Evolutionary conservation across 2,888 invertebrate species (phyloP), one percentile per base, ranked within the genome.

Genomic region (Agriopis leucophaearia): DNA sequence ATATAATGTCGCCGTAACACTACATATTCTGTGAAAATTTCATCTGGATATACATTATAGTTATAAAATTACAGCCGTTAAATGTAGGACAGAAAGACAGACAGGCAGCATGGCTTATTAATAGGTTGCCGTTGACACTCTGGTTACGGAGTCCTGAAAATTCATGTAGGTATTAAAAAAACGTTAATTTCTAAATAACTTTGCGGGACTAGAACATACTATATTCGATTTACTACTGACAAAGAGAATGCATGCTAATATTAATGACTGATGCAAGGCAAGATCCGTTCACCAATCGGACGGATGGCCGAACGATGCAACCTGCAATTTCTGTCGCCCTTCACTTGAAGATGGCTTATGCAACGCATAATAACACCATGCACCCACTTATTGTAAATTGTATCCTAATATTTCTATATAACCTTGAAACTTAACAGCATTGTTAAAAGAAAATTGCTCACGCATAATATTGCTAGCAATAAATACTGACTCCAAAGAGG

Each of bases 251-350:
- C 44, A 35, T 9, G 50, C 50, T 52, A 35, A 52, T 58, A 38
- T 55, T 54, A 54, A 50, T 54, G 52, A 16, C 18, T 68, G 63
- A 48, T 63, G 69, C 66, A 70, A 74, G 65, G 79, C 77, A 79
- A 82, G 79, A 79, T 82, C 83, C 82, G 81, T 76, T 83, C 82
- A 77, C 81, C 72, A 72, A 73, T 81, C 78, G 15, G 57, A 57
- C 58, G 65, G 70, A 69, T 66, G 66, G 64, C 52, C 35, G 12
- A 51, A 45, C 79, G 78, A 76, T 82, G 81, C 82, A 85, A 81
- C 83, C 78, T 81, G 82, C 82, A 86, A 88, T 87, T 86, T 84
- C 78, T 64, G 76, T 76, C 78, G 86, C 80, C 88, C 88, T 89
- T 88, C 88, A 84, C 85, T 81, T 59, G 64, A 66, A 76, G n/a